Conservation (phyloP, 1,140 invertebrate species). For the Kradibia gibbosae region DNA sequence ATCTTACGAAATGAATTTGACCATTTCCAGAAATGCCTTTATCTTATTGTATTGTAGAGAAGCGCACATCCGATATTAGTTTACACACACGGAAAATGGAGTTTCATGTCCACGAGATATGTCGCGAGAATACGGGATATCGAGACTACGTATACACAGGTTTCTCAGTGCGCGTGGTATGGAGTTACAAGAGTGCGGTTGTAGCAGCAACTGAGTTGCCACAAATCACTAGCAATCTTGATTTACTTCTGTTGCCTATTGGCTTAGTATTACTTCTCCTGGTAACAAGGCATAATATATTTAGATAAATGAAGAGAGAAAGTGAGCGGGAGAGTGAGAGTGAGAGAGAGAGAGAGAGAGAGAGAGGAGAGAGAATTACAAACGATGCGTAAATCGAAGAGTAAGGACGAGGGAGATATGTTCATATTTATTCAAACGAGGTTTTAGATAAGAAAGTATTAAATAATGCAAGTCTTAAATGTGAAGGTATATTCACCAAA, state of each 20-base stretch:
- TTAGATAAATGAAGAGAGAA: not conserved
- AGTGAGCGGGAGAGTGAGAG: conserved; percentile 5
- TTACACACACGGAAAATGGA: conserved; percentile 6
- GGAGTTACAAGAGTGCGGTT: not conserved
- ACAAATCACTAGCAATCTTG: conserved; percentile 70
- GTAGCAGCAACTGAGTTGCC: conserved; percentile 51
- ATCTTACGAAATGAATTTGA: not conserved
- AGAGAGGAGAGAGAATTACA: conserved; percentile 16
- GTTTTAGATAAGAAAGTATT: too few species aligned
- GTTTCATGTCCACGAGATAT: not conserved
- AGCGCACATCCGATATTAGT: conserved; percentile 27
- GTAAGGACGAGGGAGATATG: too few species aligned
- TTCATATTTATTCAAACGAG: too few species aligned
- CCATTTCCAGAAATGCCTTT: conserved; percentile 27
- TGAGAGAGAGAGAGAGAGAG: conserved; percentile 9
- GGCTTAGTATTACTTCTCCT: conserved; percentile 65
- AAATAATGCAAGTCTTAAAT: too few species aligned
- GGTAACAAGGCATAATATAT: conserved; percentile 61
- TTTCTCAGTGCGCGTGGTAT: not conserved
- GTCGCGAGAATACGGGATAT: not conserved
- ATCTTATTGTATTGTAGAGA: conserved; percentile 29
- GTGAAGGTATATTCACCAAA: too few species aligned
- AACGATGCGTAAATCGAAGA: too few species aligned
- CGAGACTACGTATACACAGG: not conserved
- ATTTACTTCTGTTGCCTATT: conserved; percentile 69